Evolutionary conservation across 2,888 invertebrate genomes (phyloP).

Genomic region (Eucera pruinosa): DNA sequence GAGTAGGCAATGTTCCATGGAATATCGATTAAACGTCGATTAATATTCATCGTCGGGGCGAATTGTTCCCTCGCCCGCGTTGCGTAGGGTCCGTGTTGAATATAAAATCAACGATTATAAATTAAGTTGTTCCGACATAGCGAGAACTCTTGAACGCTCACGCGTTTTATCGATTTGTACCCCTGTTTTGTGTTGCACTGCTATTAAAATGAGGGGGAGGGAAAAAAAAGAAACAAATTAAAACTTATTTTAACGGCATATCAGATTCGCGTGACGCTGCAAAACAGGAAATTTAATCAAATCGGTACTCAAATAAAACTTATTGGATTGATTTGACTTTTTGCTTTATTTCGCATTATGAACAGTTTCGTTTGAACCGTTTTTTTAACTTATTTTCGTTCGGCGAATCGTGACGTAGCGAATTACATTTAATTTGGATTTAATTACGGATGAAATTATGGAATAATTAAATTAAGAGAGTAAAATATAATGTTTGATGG

Average conservation of each 20-base stretch:
- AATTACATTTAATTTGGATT: background rate
- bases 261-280: background rate
- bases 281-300: slow-evolving; percentile 18
- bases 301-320: background rate
- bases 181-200: background rate
- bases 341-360: background rate
- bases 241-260: background rate
- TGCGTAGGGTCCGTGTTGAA: slow-evolving; percentile 39
- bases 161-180: slow-evolving; percentile 13
- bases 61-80: slow-evolving; percentile 34
- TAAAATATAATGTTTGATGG: too few relatives aligned
- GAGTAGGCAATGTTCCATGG: slow-evolving; percentile 19
- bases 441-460: background rate
- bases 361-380: background rate
- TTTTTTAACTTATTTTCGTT: background rate
- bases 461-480: too few relatives aligned
- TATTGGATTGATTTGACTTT: background rate
- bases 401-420: background rate
- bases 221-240: background rate
- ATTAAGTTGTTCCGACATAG: slow-evolving; percentile 40
- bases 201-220: too few relatives aligned
- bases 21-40: slow-evolving; percentile 60
- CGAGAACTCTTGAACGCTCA: slow-evolving; percentile 1
- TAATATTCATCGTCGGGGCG: slow-evolving; percentile 53
- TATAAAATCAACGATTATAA: slow-evolving; percentile 51